phyloP scores from a whole-genome alignment of 2,797 vertebrate species.

The Hypotaenidia okinawae region DNA sequence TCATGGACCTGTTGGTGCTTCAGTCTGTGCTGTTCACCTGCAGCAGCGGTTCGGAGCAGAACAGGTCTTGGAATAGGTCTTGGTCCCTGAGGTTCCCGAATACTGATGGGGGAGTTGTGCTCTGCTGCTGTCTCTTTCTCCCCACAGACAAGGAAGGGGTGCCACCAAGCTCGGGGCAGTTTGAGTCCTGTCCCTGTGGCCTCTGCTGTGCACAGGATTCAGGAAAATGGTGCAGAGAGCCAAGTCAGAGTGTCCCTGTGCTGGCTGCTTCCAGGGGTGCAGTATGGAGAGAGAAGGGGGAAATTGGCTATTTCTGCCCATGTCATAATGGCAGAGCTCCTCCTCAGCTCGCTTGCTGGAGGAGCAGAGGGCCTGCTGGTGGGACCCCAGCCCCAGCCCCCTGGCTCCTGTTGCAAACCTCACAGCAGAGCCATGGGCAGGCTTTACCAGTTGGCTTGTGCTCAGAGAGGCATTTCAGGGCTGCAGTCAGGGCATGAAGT shows the following conservation, averaged over 20 bases:
- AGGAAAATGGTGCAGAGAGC: neutral
- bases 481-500: rapidly evolving
- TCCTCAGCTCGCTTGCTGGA: neutral
- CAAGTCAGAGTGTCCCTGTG: neutral
- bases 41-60: rapidly evolving
- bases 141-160: neutral
- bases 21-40: neutral
- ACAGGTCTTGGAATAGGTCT: neutral
- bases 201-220: rapidly evolving
- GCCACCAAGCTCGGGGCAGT: neutral
- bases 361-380: neutral
- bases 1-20: neutral
- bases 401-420: neutral
- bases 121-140: neutral
- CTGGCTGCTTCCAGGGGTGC: neutral
- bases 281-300: rapidly evolving
- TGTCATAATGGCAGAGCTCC: neutral
- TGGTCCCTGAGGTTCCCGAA: neutral
- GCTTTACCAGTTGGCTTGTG: neutral
- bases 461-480: rapidly evolving
- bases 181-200: neutral
- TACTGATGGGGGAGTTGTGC: neutral
- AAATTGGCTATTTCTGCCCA: neutral
- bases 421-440: neutral
- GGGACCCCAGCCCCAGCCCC: rapidly evolving